Conservation (phyloP, 2,888 invertebrate species). For the Branchipolynoe longqiensis region DNA sequence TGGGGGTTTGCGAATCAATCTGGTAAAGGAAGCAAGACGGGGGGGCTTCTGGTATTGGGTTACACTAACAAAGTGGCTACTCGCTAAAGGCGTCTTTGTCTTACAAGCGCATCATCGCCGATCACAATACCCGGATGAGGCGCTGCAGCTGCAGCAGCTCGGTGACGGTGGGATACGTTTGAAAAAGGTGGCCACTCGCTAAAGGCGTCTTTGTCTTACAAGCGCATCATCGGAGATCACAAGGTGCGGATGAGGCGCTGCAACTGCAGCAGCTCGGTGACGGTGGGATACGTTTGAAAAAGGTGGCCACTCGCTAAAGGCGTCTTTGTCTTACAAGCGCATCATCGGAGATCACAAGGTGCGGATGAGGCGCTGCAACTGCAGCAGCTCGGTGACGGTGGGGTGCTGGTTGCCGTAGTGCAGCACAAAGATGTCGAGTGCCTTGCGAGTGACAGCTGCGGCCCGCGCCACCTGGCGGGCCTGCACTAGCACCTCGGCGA, state of each 20-base stretch:
- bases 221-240: too few relatives aligned
- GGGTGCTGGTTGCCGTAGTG: constrained; percentile 43
- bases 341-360: not conserved
- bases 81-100: too few relatives aligned
- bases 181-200: too few relatives aligned
- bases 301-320: too few relatives aligned
- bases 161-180: constrained; percentile 13
- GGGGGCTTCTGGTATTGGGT: too few relatives aligned
- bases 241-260: not conserved
- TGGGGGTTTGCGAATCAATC: too few relatives aligned
- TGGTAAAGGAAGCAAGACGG: too few relatives aligned
- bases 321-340: too few relatives aligned
- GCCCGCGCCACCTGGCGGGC: not conserved
- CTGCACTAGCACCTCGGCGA: constrained; percentile 45
- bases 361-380: constrained; percentile 13
- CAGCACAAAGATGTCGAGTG: constrained; percentile 35
- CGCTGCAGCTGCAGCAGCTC: constrained; percentile 39
- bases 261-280: constrained; percentile 24
- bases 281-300: constrained; percentile 38
- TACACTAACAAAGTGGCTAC: too few relatives aligned
- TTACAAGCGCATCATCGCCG: too few relatives aligned
- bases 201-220: too few relatives aligned
- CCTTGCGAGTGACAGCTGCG: not conserved
- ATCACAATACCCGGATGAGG: not conserved
- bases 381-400: constrained; percentile 21